Evolutionary conservation across 2,797 vertebrate genomes (phyloP), one percentile per base, ranked within the genome.

Genomic region (Aeoliscus strigatus): DNA sequence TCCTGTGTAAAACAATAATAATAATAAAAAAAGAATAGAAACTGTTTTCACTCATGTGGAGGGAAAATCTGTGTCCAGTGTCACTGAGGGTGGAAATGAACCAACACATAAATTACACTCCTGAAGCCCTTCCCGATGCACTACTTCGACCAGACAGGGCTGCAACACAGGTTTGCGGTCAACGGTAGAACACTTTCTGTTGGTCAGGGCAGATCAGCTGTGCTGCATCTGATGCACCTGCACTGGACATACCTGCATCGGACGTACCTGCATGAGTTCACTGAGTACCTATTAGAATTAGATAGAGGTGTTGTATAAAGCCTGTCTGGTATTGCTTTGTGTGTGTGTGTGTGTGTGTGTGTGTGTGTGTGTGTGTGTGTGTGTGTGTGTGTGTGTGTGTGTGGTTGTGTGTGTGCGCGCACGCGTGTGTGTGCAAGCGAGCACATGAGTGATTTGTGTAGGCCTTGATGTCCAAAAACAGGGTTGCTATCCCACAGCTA

Each of bases 281-380:
- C 77, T 82, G 77, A 83, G 76, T 82, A 85, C 82, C 83, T 86
- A 83, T 85, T 81, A 76, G 53, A 68, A 67, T 72, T 64, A 67
- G 46, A 78, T 61, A 66, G 61, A 82, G 69, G 67, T 77, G 77
- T 76, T 11, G 6, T 62, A 68, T 51, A 73, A 80, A 83, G 73
- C 70, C 74, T 82, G 82, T 84, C 81, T 79, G 71, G 65, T 82
- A 82, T 82, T 82, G 75, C 75, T 80, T 77, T 75, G 70, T 79
- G 72, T 73, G 63, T 55, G 40, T 53, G 55, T 64, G 50, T 60
- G 40, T 58, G 35, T 36, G 61, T 44, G 35, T 65, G 28, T 32
- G 40, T 41, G 25, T 27, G 32, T 48, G 46, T 36, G n/a, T 13
- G 21, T 13, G 31, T 16, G 25, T 41, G 44, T 42, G 27, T 32